These are phyloP conservation scores for Regulus satrapa DNA, from an alignment of 2,113 vertebrate species.

Conservation along the genomic window DNA sequence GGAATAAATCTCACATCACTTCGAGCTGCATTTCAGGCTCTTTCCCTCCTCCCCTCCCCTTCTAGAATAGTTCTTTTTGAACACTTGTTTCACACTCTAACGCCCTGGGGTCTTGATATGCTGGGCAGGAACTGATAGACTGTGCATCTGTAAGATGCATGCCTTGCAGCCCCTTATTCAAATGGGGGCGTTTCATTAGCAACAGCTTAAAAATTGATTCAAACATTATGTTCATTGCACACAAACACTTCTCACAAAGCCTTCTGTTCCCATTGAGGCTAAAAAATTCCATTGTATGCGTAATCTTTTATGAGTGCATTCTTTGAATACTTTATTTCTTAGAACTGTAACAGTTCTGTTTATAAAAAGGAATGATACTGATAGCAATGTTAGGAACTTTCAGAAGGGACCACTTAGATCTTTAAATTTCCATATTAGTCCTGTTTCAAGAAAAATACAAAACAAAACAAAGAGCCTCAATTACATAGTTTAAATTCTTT, in stretches of 20 bases:
- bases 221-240: conserved; percentile 37
- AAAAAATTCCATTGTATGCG: conserved; percentile 71
- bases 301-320: conserved; percentile 77
- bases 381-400: conserved; percentile 80
- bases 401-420: conserved; percentile 71
- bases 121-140: not conserved
- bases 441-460: conserved; percentile 67
- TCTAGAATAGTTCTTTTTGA: not conserved
- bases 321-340: conserved; percentile 76
- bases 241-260: conserved; percentile 38
- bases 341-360: conserved; percentile 72
- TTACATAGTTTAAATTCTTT: conserved; percentile 80
- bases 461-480: conserved; percentile 62
- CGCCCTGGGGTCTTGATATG: not conserved
- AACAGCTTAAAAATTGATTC: conserved; percentile 24
- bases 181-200: conserved; percentile 8
- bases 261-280: conserved; percentile 67
- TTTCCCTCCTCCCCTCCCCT: not conserved
- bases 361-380: conserved; percentile 76
- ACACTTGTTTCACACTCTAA: not conserved
- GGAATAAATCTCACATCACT: conserved; percentile 8
- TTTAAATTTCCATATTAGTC: conserved; percentile 82
- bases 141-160: not conserved
- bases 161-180: not conserved
- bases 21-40: not conserved